Base-by-base conservation (phyloP, 2,797 vertebrate species). In the Aulostomus chinensis region DNA sequence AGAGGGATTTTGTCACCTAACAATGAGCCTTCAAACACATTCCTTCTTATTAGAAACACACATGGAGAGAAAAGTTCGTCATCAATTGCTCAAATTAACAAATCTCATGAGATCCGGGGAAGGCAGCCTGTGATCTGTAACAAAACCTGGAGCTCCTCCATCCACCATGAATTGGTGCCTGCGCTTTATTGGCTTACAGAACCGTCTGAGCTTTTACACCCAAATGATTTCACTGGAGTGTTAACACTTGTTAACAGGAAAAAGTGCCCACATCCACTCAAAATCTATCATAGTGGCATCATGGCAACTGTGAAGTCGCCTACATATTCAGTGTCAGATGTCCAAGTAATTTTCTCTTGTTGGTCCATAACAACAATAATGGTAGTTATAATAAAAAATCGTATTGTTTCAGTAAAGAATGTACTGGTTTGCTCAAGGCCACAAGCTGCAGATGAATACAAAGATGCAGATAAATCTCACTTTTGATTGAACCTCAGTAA, bases 101-200 rank as follows among this genome's bases (percentile, higher is more conserved):
- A 34, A 39, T 9, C 37, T 42, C n/a, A 29, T 26, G 20, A 45
- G 52, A 21, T 6, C 17, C 34, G 18, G 45, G 30, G 22, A 29
- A 50, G 45, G 33, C 53, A 59, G 36, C 8, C 13, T 67, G 42
- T 69, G 63, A 69, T 75, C 60, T 59, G 39, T 34, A 49, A 69
- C 26, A 41, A 68, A 72, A 57, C 52, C 34, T 72, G 63, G 47
- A 70, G 42, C 43, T 13, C 30, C 24, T 73, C 52, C 76, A 76
- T 9, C 38, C 10, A 59, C 35, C 40, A 34, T 57, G 64, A 73
- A 68, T 69, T 60, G 43, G 55, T 42, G 60, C 16, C 46, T 69
- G 42, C 52, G 43, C 55, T 73, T 57, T 58, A 56, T 49, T 69
- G 68, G 63, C 58, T 56, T 42, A 31, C 38, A 40, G 12, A 40